These are phyloP conservation scores for Hydrochoerus hydrochaeris DNA, from an alignment of 2,113 vertebrate species.

Conservation along the genomic window DNA sequence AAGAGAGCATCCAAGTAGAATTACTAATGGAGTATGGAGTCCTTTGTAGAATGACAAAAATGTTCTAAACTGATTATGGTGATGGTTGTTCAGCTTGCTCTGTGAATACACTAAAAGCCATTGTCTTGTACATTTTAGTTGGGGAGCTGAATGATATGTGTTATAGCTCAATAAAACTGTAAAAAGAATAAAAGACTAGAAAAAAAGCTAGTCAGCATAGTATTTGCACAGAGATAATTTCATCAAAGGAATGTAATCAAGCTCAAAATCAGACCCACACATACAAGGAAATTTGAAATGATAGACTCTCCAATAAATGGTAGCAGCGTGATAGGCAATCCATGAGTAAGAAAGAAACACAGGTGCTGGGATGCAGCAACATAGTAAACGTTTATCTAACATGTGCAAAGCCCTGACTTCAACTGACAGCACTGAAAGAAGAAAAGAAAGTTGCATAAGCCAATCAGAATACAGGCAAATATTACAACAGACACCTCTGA, in stretches of 20 bases:
- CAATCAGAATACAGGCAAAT: background rate
- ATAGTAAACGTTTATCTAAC: background rate
- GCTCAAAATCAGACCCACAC: background rate
- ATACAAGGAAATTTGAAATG: background rate
- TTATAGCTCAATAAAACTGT: background rate
- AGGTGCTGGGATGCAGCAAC: background rate
- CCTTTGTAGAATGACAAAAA: background rate
- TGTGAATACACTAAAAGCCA: background rate
- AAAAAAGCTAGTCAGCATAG: background rate
- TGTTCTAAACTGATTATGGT: background rate
- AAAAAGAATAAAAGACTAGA: background rate
- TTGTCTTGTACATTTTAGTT: background rate
- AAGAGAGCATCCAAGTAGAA: background rate
- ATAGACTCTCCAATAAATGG: background rate
- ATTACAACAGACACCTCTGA: background rate
- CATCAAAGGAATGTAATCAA: no score
- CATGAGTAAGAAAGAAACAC: background rate
- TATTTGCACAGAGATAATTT: background rate
- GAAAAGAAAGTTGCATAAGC: background rate
- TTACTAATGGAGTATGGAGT: background rate
- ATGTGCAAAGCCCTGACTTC: background rate
- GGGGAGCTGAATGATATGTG: background rate
- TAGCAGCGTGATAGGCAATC: background rate
- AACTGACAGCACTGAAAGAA: background rate
- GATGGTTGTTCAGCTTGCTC: background rate